phyloP scores from a whole-genome alignment of 2,797 vertebrate species.

The Hippopotamyrus pictus region DNA sequence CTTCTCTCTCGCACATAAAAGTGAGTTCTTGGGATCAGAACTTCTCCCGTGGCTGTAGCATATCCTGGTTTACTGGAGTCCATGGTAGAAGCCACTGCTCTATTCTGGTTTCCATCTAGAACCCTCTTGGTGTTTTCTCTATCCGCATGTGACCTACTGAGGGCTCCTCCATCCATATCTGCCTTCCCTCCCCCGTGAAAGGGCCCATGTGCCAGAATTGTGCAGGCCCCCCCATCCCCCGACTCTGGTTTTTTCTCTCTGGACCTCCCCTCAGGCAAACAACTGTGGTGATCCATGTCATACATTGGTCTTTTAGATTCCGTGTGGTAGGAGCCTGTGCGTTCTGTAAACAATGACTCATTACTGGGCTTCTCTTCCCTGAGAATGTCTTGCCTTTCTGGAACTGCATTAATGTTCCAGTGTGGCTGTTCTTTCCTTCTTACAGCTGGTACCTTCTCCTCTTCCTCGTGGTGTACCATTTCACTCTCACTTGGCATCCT shows the following conservation, averaged over 20 bases:
- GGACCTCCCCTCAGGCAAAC: constrained; percentile 26
- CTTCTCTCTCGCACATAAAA: constrained; percentile 56
- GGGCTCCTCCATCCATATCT: constrained; percentile 25
- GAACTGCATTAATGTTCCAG: background rate
- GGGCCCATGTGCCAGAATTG: background rate
- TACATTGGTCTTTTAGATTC: constrained; percentile 19
- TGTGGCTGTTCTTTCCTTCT: constrained; percentile 22
- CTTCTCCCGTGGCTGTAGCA: constrained; percentile 31
- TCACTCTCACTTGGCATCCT: constrained; percentile 18
- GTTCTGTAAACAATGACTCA: constrained; percentile 42
- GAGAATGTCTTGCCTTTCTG: background rate
- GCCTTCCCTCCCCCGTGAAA: background rate
- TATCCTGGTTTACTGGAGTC: constrained; percentile 10
- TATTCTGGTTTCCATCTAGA: constrained; percentile 24
- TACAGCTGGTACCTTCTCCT: constrained; percentile 26
- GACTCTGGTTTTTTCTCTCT: constrained; percentile 45
- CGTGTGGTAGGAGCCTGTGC: constrained; percentile 24
- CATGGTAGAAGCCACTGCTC: constrained; percentile 18
- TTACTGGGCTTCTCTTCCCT: constrained; percentile 27
- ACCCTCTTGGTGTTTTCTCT: constrained; percentile 18
- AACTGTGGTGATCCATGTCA: constrained; percentile 32
- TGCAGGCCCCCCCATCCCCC: background rate
- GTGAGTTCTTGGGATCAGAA: constrained; percentile 58
- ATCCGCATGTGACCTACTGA: background rate
- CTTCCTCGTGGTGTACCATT: constrained; percentile 19